A percentile compares a stretch with the other conserved stretches of the same genome.
Evolutionary conservation across 2,888 invertebrate genomes (phyloP).

Genomic region (Merodon equestris): DNA sequence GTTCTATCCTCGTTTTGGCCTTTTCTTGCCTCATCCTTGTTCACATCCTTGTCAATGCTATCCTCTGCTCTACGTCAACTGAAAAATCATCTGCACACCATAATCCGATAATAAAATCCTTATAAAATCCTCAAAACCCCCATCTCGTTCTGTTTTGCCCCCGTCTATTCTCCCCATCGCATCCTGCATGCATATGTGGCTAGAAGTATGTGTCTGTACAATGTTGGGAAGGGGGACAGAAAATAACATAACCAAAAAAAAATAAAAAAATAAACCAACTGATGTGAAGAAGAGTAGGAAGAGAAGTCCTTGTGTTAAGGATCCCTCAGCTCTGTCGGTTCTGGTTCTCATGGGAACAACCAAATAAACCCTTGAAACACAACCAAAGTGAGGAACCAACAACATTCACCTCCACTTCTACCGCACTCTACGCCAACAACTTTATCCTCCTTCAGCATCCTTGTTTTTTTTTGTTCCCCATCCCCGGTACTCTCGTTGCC

Average conservation of each 20-base stretch:
- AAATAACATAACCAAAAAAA: no score
- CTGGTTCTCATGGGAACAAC: conserved; percentile 59
- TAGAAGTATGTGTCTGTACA: no score
- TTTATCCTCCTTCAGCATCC: no score
- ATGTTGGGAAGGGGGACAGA: no score
- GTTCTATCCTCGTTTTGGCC: conserved; percentile 18
- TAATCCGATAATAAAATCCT: conserved; percentile 69
- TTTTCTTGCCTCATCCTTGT: conserved; percentile 48
- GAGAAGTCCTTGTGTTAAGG: conserved; percentile 7
- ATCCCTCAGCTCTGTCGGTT: conserved; percentile 31
- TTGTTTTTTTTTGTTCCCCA: no score
- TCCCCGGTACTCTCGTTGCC: not conserved
- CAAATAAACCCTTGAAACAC: conserved; percentile 53
- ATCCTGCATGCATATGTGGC: not conserved
- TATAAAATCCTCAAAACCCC: conserved; percentile 56
- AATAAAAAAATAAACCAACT: no score
- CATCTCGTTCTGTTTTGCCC: not conserved
- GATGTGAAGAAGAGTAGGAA: no score
- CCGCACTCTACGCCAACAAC: conserved; percentile 9
- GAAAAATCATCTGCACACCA: conserved; percentile 67
- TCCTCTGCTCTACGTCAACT: conserved; percentile 36
- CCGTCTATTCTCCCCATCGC: not conserved
- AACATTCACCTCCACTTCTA: conserved; percentile 4
- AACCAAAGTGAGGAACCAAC: conserved; percentile 38
- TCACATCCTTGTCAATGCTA: not conserved